Conservation (phyloP, 2,113 vertebrate species). For the Carassius auratus region DNA sequence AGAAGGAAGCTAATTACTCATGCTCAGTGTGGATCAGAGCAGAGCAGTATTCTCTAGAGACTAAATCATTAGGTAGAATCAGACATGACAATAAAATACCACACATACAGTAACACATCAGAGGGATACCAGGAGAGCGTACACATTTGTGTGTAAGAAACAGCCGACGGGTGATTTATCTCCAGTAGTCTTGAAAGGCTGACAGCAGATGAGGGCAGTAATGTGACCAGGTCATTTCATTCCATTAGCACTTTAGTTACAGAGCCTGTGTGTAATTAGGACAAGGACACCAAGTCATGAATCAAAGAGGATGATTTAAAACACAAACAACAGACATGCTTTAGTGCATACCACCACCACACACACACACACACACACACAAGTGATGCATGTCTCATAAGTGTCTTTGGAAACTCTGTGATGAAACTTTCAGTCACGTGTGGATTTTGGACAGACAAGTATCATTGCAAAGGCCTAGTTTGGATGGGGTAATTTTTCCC, state of each 20-base stretch:
- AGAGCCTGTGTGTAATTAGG: conserved; percentile 35
- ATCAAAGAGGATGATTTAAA: conserved; percentile 40
- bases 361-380: not conserved
- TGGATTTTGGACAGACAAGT: not conserved
- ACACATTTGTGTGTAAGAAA: not conserved
- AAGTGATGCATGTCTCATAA: not conserved
- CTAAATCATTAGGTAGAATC: conserved; percentile 39
- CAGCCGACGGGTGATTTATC: conserved; percentile 43
- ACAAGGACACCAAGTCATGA: conserved; percentile 41
- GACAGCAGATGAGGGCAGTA: conserved; percentile 44
- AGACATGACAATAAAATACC: conserved; percentile 32
- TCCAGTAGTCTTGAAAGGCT: conserved; percentile 30
- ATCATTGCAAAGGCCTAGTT: not conserved
- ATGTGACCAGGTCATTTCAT: conserved; percentile 49
- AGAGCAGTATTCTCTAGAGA: conserved; percentile 21
- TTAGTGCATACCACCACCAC: not conserved
- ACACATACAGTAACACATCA: conserved; percentile 37
- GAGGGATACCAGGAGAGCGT: conserved; percentile 2
- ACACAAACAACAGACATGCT: conserved; percentile 34
- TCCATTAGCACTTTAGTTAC: conserved; percentile 52
- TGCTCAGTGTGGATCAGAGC: conserved; percentile 21
- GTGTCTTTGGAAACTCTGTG: not conserved
- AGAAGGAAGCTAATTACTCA: conserved; percentile 42
- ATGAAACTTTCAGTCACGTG: not conserved
- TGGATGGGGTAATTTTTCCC: not conserved